These are phyloP conservation scores for Piaya cayana DNA, from an alignment of 2,113 vertebrate genomes.

Conservation along the genomic window DNA sequence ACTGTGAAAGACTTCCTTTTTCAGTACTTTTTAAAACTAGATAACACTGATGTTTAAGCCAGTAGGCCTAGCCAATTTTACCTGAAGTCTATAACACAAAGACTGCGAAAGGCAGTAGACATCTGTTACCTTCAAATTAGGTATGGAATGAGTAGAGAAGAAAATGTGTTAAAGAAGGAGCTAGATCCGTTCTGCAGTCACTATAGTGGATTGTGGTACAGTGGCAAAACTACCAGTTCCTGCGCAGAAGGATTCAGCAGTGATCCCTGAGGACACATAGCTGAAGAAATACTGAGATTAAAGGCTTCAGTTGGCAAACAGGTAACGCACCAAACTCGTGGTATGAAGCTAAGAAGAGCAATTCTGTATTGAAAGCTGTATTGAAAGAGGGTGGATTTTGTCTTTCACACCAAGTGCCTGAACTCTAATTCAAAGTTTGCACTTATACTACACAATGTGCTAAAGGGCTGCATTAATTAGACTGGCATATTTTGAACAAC, in stretches of 20 bases:
- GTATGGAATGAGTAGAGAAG: background rate
- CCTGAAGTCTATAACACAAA: background rate
- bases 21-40: background rate
- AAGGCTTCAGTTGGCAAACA: background rate
- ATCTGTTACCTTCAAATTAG: background rate
- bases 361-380: background rate
- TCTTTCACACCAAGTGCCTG: background rate
- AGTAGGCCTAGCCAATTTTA: background rate
- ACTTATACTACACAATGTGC: background rate
- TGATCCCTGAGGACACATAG: background rate
- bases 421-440: background rate
- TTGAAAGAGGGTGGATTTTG: background rate
- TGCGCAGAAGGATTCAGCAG: background rate
- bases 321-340: background rate
- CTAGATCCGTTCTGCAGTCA: background rate
- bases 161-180: background rate
- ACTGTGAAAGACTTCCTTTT: background rate
- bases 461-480: background rate
- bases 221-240: background rate
- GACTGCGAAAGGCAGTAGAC: background rate
- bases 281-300: background rate
- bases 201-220: background rate
- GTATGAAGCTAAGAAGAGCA: background rate
- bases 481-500: background rate
- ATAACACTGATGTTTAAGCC: background rate